Percentiles rank a stretch among this genome's conserved stretches.
These are phyloP conservation scores for Tetrax tetrax DNA, from an alignment of 2,113 vertebrate genomes.

Conservation along the genomic window DNA sequence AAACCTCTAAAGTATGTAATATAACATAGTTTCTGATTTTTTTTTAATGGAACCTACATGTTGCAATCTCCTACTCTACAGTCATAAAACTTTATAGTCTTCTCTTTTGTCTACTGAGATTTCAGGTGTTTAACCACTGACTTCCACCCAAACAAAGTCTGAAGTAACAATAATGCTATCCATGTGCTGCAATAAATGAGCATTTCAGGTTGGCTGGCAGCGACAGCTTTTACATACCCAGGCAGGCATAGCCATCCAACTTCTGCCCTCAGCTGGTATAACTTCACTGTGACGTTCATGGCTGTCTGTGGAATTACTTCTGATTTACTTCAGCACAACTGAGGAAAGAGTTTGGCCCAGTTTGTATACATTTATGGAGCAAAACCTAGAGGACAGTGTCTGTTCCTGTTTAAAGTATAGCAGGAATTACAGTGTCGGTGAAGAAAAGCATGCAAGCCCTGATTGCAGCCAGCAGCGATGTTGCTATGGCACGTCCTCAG, in stretches of 20 bases:
- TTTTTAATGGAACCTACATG: slow-evolving; percentile 57
- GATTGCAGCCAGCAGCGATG: background rate
- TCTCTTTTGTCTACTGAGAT: slow-evolving; percentile 72
- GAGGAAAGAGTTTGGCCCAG: background rate
- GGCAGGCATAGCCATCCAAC: background rate
- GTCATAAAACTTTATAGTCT: slow-evolving; percentile 71
- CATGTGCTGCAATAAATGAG: slow-evolving; percentile 67
- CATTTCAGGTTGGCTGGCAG: background rate
- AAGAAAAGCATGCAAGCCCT: slow-evolving; percentile 38
- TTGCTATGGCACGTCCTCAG: background rate
- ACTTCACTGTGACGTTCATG: background rate
- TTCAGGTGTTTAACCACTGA: slow-evolving; percentile 72
- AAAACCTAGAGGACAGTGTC: background rate
- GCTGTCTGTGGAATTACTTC: slow-evolving; percentile 7
- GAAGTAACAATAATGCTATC: slow-evolving; percentile 63
- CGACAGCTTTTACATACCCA: slow-evolving; percentile 10
- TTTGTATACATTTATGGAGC: background rate
- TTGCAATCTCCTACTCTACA: slow-evolving; percentile 60
- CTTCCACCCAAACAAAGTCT: slow-evolving; percentile 60
- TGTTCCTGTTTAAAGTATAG: slow-evolving; percentile 11
- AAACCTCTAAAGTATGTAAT: slow-evolving; percentile 62
- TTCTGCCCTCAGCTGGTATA: background rate
- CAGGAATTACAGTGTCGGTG: background rate
- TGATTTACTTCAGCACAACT: background rate
- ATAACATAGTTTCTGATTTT: slow-evolving; percentile 54